Evolutionary conservation across 2,797 vertebrate genomes (phyloP).

Genomic region (Rhynchonycteris naso): DNA sequence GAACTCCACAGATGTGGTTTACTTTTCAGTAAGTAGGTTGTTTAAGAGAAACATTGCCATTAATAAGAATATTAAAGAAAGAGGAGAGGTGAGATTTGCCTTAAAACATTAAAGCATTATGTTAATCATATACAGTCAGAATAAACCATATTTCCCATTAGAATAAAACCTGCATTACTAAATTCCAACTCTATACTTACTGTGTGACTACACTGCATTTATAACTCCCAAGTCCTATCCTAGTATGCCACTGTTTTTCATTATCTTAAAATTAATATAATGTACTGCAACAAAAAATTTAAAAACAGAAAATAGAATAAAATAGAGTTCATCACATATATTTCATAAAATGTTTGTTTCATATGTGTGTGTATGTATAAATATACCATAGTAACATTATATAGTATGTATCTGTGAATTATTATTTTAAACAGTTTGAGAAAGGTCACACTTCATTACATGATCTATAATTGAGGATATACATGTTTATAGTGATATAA

Average conservation of each 20-base stretch:
- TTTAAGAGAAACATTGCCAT: background rate
- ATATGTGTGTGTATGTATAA: background rate
- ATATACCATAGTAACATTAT: background rate
- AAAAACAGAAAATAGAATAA: background rate
- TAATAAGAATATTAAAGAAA: slow-evolving; percentile 38
- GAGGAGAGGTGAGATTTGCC: background rate
- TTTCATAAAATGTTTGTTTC: background rate
- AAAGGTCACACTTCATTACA: background rate
- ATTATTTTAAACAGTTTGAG: background rate
- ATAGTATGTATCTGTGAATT: background rate
- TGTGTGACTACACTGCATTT: background rate
- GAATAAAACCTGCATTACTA: slow-evolving; percentile 19
- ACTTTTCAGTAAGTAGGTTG: background rate
- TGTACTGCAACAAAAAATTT: background rate
- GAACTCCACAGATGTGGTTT: background rate
- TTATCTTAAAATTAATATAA: slow-evolving; percentile 12
- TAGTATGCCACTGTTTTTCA: background rate
- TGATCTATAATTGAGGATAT: background rate
- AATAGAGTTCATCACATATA: background rate
- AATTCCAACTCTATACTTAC: background rate
- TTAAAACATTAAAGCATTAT: background rate
- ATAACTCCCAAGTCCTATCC: background rate
- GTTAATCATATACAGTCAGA: background rate
- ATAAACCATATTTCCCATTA: slow-evolving; percentile 28
- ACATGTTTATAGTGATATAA: background rate